Conservation (phyloP, 2,888 invertebrate genomes). For the Dysmachus trigonus region DNA sequence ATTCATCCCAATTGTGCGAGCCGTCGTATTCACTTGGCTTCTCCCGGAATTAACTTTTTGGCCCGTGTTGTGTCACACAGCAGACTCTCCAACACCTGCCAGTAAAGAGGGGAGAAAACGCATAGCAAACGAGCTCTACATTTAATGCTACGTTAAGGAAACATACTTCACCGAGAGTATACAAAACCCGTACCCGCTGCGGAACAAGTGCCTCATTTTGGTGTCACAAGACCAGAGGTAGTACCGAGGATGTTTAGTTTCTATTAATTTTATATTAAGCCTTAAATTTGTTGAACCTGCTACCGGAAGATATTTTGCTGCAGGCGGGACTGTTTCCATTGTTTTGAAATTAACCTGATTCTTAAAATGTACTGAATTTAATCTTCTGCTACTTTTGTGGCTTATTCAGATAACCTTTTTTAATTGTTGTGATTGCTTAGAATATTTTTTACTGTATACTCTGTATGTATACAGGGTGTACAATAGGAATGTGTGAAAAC, state of each 20-base stretch:
- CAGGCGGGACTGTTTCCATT: not conserved
- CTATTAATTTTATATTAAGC: constrained; percentile 48
- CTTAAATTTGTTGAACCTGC: constrained; percentile 35
- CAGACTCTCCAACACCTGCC: not conserved
- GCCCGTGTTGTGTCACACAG: constrained; percentile 27
- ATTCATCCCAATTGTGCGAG: constrained; percentile 18
- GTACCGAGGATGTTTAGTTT: constrained; percentile 45
- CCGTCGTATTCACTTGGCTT: not conserved
- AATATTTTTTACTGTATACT: no score
- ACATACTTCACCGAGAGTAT: not conserved
- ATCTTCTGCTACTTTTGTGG: not conserved
- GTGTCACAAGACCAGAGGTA: constrained; percentile 17
- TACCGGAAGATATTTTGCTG: not conserved
- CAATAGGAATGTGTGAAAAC: no score
- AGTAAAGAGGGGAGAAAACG: not conserved
- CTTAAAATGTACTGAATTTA: not conserved
- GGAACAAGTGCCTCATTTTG: constrained; percentile 33
- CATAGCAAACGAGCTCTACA: not conserved
- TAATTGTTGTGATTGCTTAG: not conserved
- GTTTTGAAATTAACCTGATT: not conserved
- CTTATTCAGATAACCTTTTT: not conserved
- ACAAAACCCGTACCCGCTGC: not conserved
- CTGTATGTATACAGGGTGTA: no score
- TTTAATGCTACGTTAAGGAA: constrained; percentile 1
- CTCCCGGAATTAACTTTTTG: constrained; percentile 41